Evolutionary conservation across 1,140 invertebrate genomes (phyloP).

Genomic region (Drosophila bifasciata): DNA sequence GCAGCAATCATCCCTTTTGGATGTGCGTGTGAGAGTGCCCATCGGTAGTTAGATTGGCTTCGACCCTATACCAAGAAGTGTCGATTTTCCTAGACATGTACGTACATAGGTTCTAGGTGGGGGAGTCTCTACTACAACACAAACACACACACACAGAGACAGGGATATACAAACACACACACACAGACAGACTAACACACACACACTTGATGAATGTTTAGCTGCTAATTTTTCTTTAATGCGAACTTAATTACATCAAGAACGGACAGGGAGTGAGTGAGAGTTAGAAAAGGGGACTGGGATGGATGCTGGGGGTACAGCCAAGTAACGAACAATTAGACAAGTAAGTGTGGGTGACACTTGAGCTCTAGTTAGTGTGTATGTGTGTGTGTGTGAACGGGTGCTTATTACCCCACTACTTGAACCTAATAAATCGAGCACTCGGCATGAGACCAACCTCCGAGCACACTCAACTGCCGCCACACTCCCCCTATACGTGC

Average conservation of each 20-base stretch:
- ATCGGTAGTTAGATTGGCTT: too few species aligned
- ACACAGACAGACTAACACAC: conserved; percentile 2
- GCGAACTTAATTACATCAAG: conserved; percentile 75
- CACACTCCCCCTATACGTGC: conserved; percentile 10
- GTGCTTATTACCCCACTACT: conserved; percentile 61
- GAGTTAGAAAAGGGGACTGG: conserved; percentile 7
- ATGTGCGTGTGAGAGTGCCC: too few species aligned
- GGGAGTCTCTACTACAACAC: conserved; percentile 1
- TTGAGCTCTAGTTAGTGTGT: conserved; percentile 40
- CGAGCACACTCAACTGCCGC: neutral
- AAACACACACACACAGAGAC: too few species aligned
- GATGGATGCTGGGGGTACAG: conserved; percentile 40
- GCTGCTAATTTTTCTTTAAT: conserved; percentile 77
- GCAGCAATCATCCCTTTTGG: too few species aligned
- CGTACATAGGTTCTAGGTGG: conserved; percentile 1
- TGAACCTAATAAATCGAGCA: conserved; percentile 80
- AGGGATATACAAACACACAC: conserved; percentile 5
- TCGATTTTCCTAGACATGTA: too few species aligned
- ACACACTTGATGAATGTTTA: conserved; percentile 44
- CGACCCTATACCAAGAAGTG: too few species aligned
- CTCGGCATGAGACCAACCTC: conserved; percentile 51
- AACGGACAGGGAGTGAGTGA: neutral
- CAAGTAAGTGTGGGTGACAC: conserved; percentile 58
- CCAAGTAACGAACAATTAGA: conserved; percentile 64
- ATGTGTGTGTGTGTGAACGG: conserved; percentile 22